These are phyloP conservation scores for Meghimatium bilineatum DNA, from an alignment of 2,888 invertebrate genomes.

Conservation along the genomic window DNA sequence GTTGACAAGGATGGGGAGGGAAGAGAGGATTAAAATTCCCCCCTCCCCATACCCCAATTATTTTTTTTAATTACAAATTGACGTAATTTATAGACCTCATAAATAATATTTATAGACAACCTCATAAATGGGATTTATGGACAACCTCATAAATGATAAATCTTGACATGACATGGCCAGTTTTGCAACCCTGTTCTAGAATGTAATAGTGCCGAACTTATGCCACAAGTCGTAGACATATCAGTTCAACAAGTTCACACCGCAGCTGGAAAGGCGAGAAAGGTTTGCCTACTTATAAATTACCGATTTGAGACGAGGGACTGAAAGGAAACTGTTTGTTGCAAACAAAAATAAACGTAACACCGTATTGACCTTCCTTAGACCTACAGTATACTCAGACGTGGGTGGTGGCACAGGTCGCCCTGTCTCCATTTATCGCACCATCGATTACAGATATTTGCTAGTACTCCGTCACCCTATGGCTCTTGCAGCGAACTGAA, in stretches of 20 bases:
- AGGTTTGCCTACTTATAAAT: conserved; percentile 32
- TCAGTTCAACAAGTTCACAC: conserved; percentile 21
- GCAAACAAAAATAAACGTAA: conserved; percentile 34
- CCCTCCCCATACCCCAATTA: too few species aligned
- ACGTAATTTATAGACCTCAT: too few species aligned
- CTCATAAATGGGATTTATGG: too few species aligned
- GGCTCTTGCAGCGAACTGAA: neutral
- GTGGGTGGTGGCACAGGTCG: conserved; percentile 8
- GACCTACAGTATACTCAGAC: neutral
- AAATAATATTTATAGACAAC: too few species aligned
- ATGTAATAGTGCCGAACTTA: neutral
- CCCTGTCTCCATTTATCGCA: neutral
- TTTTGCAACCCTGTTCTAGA: neutral
- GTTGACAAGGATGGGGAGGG: too few species aligned
- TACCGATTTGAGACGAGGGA: conserved; percentile 18
- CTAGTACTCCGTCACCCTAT: conserved; percentile 7
- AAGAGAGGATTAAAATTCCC: too few species aligned
- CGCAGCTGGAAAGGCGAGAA: neutral
- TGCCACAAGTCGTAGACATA: neutral
- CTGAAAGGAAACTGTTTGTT: conserved; percentile 32
- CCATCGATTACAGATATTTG: conserved; percentile 32
- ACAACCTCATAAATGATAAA: too few species aligned
- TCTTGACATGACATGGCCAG: neutral
- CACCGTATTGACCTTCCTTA: conserved; percentile 13
- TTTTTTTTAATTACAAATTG: too few species aligned